Base-by-base conservation (phyloP, 2,113 vertebrate species). In the Chaenocephalus aceratus region DNA sequence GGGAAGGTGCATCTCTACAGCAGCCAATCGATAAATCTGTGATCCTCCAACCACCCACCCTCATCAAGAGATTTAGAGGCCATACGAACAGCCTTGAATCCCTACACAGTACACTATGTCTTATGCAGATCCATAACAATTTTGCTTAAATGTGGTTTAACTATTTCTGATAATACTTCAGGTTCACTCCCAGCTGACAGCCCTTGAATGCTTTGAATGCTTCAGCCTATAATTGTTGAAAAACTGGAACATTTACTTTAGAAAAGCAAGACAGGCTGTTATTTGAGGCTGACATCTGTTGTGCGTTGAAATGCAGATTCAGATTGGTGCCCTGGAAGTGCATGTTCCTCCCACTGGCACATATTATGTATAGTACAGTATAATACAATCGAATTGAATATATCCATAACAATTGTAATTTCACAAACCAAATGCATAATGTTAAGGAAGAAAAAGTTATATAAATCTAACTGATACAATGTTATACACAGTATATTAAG, bases 1-100 rank as follows among this genome's bases (percentile, higher is more conserved):
- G 90, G 90, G 79, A 93, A 91, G 89, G 89, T 92, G 91, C 87
- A 92, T 94, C 91, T 92, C 92, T 88, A 86, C 92, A 86, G 84
- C 60, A 86, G 78, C 79, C 82, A 91, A 94, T 95, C 92, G 59
- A 95, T 95, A 93, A 93, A 94, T 94, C 92, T 93, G 88, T 91
- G 87, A 91, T 93, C 80, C 87, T 83, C 86, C 79, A 90, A 77
- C 72, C 90, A 77, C 72, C 86, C 71, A 78, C 66, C 60, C 80
- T 80, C 74, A 83, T 52, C 65, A 44, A 74, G 82, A 92, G 90
- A 92, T 92, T 92, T 90, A 93, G 84, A 87, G 80, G 77, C 87
- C 82, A 70, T 80, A 80, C 77, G 71, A 88, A 82, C 79, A 57
- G 78, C 70, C 82, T 70, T 56, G 71, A 91, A 87, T 90, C 62